phyloP scores from a whole-genome alignment of 2,797 vertebrate species.

The Mycteria americana region DNA sequence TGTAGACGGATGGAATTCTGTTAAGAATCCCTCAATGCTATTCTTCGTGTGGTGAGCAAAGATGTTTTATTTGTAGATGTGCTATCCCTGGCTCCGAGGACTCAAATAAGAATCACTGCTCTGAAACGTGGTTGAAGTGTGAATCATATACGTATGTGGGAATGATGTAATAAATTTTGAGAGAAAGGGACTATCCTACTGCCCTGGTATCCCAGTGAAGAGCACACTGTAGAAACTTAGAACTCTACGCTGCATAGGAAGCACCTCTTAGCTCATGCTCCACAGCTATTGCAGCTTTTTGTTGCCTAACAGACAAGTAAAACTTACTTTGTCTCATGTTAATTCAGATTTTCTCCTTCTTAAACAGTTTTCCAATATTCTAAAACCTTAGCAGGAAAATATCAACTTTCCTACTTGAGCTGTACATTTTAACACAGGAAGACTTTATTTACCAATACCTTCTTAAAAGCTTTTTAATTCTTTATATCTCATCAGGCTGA shows the following conservation, averaged over 20 bases:
- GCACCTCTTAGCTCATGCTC: neutral
- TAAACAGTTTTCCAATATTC: neutral
- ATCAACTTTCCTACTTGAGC: neutral
- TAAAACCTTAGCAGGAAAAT: neutral
- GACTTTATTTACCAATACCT: neutral
- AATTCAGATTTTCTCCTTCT: neutral
- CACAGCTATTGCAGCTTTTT: neutral
- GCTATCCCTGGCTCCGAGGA: neutral
- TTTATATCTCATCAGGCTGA: neutral
- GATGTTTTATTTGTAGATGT: neutral
- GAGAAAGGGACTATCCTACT: neutral
- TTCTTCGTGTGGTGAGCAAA: neutral
- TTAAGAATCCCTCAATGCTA: neutral
- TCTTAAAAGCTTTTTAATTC: neutral
- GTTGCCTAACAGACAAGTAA: neutral
- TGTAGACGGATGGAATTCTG: neutral
- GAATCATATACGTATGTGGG: accelerated
- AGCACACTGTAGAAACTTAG: neutral
- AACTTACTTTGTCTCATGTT: neutral
- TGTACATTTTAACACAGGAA: neutral
- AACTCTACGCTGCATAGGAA: neutral
- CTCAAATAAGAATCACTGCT: neutral
- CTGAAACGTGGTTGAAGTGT: neutral
- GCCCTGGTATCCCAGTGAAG: neutral
- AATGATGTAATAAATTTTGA: neutral